Conservation (phyloP, 2,113 vertebrate genomes). For the Perognathus longimembris region DNA sequence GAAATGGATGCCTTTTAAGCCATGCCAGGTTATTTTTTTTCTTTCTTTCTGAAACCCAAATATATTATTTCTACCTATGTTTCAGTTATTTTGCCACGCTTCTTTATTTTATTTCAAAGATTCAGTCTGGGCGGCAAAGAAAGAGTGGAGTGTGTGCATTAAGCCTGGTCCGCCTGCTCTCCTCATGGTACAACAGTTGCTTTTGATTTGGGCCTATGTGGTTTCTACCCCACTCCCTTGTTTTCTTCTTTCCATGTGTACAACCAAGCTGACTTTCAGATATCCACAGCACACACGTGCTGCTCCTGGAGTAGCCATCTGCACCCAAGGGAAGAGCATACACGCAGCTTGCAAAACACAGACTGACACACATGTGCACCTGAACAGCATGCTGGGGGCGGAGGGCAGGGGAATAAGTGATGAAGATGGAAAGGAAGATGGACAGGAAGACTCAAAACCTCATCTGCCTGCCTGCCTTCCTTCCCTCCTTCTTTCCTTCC, state of each 20-base stretch:
- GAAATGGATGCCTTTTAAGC: slow-evolving; percentile 87
- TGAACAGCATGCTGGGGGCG: background rate
- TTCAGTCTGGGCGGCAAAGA: slow-evolving; percentile 75
- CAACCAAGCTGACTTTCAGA: slow-evolving; percentile 64
- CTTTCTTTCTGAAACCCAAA: slow-evolving; percentile 79
- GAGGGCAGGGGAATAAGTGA: background rate
- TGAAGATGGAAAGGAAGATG: background rate
- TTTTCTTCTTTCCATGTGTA: slow-evolving; percentile 62
- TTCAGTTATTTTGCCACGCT: slow-evolving; percentile 82
- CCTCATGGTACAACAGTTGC: slow-evolving; percentile 71
- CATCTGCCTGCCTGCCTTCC: background rate
- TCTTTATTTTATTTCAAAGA: slow-evolving; percentile 79
- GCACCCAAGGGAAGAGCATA: slow-evolving; percentile 14
- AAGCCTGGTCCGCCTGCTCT: slow-evolving; percentile 65
- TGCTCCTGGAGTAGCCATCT: background rate
- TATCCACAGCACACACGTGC: slow-evolving; percentile 39
- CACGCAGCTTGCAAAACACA: background rate
- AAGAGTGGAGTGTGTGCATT: slow-evolving; percentile 62
- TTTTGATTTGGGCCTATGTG: slow-evolving; percentile 77
- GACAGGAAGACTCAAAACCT: background rate
- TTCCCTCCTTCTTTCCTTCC: background rate
- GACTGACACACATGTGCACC: background rate
- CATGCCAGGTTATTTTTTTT: slow-evolving; percentile 82
- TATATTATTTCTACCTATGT: slow-evolving; percentile 87
- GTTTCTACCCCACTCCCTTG: slow-evolving; percentile 61